Evolutionary conservation across 2,113 vertebrate species (phyloP).

Genomic region (Paramisgurnus dabryanus): DNA sequence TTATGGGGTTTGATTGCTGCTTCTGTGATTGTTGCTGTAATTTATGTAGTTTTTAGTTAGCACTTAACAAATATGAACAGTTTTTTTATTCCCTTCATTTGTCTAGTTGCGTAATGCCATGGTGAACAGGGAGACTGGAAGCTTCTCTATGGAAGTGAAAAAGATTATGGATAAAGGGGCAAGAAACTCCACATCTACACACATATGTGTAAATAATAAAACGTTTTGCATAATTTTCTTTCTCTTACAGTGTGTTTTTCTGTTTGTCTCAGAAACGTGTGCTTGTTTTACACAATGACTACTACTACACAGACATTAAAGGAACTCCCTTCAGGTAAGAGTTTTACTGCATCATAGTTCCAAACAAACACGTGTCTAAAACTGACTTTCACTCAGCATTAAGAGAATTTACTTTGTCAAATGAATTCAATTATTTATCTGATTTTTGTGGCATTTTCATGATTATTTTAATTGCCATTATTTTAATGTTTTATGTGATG

Average conservation of each 20-base stretch:
- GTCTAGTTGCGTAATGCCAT: conserved; percentile 93
- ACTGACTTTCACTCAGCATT: no score
- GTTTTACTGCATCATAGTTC: no score
- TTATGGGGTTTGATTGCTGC: no score
- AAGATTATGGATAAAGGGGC: conserved; percentile 99
- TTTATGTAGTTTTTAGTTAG: no score
- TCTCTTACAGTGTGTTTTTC: conserved; percentile 50
- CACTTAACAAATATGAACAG: no score
- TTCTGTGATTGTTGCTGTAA: no score
- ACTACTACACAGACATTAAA: conserved; percentile 98
- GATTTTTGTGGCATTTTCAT: no score
- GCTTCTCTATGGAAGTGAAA: conserved; percentile 97
- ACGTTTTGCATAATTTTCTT: background rate
- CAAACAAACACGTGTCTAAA: no score
- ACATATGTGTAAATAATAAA: background rate
- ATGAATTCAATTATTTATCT: no score
- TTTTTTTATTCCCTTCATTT: background rate
- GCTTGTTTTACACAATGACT: conserved; percentile 96
- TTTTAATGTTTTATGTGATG: no score
- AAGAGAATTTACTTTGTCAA: no score
- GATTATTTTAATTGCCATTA: no score
- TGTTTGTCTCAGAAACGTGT: conserved; percentile 87
- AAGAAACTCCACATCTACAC: conserved; percentile 54
- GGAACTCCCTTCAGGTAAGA: conserved; percentile 97
- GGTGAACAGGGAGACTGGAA: conserved; percentile 97